Conservation (phyloP, 2,888 invertebrate genomes). For the Caenorhabditis parvicauda region DNA sequence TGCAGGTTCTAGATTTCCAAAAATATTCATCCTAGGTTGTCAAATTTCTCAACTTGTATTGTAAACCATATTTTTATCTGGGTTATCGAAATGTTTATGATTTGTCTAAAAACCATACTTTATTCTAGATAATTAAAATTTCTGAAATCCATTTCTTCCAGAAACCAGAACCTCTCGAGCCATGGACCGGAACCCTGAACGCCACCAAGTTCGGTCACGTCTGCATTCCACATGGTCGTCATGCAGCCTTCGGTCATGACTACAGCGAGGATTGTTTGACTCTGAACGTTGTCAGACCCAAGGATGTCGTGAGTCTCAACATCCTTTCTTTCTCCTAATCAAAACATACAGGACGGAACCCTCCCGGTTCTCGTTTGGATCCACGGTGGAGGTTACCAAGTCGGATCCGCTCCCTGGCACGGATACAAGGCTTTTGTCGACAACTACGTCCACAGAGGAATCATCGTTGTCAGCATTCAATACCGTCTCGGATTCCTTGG, state of each 20-base stretch:
- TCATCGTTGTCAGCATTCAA: constrained; percentile 87
- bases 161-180: constrained; percentile 40
- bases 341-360: constrained; percentile 15
- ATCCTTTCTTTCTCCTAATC: too few species aligned
- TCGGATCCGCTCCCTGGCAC: constrained; percentile 68
- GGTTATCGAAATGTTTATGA: not conserved
- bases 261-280: constrained; percentile 83
- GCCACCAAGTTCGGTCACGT: constrained; percentile 40
- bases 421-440: constrained; percentile 37
- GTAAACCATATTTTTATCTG: too few species aligned
- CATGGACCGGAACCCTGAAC: constrained; percentile 46
- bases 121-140: too few species aligned
- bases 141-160: constrained; percentile 30
- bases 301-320: constrained; percentile 6
- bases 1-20: too few species aligned
- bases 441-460: constrained; percentile 70
- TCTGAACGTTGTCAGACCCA: constrained; percentile 76
- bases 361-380: constrained; percentile 92
- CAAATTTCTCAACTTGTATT: too few species aligned
- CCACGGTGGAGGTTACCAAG: constrained; percentile 87
- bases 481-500: constrained; percentile 85
- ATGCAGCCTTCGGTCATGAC: constrained; percentile 18
- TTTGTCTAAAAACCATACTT: not conserved
- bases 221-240: constrained; percentile 45
- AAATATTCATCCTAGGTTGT: too few species aligned